phyloP scores from a whole-genome alignment of 2,888 invertebrate species.

The Noctuana brunneofusca region DNA sequence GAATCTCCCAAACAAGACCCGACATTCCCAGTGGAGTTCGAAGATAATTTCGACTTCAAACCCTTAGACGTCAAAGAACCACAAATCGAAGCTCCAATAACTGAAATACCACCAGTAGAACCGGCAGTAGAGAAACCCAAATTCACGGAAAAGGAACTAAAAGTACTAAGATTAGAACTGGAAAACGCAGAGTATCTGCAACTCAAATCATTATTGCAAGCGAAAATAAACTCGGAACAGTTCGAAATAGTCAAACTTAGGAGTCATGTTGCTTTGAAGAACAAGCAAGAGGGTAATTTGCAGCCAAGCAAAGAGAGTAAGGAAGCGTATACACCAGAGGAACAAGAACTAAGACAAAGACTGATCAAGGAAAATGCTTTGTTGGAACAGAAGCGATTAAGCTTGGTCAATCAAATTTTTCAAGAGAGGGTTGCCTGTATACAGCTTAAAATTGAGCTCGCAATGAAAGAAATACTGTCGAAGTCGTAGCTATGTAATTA shows the following conservation, averaged over 20 bases:
- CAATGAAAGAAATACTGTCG: slow-evolving; percentile 81
- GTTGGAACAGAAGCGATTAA: slow-evolving; percentile 86
- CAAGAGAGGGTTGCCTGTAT: slow-evolving; percentile 88
- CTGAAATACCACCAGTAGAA: slow-evolving; percentile 45
- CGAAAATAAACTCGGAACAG: slow-evolving; percentile 88
- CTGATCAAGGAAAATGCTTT: slow-evolving; percentile 85
- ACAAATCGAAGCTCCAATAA: slow-evolving; percentile 45
- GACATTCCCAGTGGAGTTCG: slow-evolving; percentile 64
- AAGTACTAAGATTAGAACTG: slow-evolving; percentile 83
- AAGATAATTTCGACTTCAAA: slow-evolving; percentile 59
- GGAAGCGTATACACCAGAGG: slow-evolving; percentile 64
- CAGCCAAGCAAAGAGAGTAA: slow-evolving; percentile 61
- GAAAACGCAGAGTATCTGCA: slow-evolving; percentile 86
- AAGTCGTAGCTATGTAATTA: slow-evolving; percentile 61
- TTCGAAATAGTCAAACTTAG: slow-evolving; percentile 87
- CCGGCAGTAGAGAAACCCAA: slow-evolving; percentile 70
- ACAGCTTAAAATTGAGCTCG: slow-evolving; percentile 87
- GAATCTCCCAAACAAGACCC: slow-evolving; percentile 54
- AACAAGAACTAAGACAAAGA: slow-evolving; percentile 68
- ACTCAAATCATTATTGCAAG: slow-evolving; percentile 86
- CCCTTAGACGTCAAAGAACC: slow-evolving; percentile 50
- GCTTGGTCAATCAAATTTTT: slow-evolving; percentile 86
- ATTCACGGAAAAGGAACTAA: slow-evolving; percentile 82
- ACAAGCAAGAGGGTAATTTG: slow-evolving; percentile 66
- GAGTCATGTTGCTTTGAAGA: slow-evolving; percentile 78